A percentile compares a stretch with the other conserved stretches of the same genome.
Evolutionary conservation across 2,797 vertebrate genomes (phyloP).

Genomic region (Smutsia temminckii): DNA sequence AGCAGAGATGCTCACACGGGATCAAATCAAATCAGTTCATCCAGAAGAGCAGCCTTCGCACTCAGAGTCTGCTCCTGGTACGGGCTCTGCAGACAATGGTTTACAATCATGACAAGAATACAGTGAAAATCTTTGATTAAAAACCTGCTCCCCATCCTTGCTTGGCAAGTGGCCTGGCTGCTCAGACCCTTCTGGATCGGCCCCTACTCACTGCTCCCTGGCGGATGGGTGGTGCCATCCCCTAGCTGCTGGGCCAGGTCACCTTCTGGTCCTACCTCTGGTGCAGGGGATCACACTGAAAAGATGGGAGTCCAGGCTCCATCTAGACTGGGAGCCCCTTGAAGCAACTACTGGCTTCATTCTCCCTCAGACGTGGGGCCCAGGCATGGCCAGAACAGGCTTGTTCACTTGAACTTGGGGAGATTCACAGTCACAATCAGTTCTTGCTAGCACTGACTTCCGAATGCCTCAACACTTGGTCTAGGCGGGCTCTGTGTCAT

Average conservation of each 20-base stretch:
- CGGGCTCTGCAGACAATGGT: background rate
- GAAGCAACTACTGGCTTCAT: background rate
- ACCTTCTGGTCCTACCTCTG: background rate
- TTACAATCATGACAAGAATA: background rate
- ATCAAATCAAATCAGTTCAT: background rate
- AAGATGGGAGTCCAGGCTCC: background rate
- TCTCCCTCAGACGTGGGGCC: background rate
- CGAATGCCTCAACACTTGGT: background rate
- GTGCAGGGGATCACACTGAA: background rate
- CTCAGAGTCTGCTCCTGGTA: background rate
- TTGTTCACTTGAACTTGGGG: background rate
- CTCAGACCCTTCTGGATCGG: background rate
- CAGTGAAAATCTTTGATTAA: background rate
- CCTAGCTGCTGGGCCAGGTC: fast-evolving
- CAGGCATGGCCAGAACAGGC: background rate
- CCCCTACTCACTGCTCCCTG: too few relatives aligned
- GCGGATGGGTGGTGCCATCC: fast-evolving
- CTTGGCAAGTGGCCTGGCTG: background rate
- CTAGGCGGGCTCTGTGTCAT: background rate
- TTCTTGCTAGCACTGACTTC: background rate
- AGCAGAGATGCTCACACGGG: background rate
- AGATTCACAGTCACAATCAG: background rate
- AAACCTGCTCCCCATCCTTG: background rate
- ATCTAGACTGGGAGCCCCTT: background rate
- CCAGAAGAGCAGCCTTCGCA: background rate